These are phyloP conservation scores for Chelonus formosanus DNA, from an alignment of 2,888 invertebrate genomes.

Conservation along the genomic window DNA sequence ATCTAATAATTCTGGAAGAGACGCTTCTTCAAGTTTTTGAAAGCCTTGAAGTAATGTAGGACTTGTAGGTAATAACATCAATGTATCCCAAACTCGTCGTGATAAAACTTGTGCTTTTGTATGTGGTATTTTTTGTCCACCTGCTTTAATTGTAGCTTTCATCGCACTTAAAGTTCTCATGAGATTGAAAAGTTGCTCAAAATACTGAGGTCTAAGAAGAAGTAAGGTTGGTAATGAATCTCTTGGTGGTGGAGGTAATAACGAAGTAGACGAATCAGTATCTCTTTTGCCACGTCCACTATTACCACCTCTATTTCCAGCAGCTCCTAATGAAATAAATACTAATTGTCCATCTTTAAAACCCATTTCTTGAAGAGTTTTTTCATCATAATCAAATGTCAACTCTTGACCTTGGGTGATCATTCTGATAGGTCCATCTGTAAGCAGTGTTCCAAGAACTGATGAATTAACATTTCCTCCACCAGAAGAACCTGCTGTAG, in stretches of 20 bases:
- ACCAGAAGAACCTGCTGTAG: constrained; percentile 41
- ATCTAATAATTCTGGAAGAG: constrained; percentile 81
- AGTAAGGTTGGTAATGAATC: constrained; percentile 87
- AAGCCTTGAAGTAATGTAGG: constrained; percentile 86
- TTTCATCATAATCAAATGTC: constrained; percentile 91
- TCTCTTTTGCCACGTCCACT: constrained; percentile 69
- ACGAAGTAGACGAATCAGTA: constrained; percentile 80
- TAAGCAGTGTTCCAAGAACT: constrained; percentile 74
- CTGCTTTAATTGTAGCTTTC: constrained; percentile 76
- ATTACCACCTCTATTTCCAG: constrained; percentile 72
- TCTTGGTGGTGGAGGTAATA: constrained; percentile 86
- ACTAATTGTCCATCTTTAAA: constrained; percentile 95
- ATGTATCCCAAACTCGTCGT: constrained; percentile 92
- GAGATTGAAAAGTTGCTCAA: constrained; percentile 88
- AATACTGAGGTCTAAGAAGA: constrained; percentile 85
- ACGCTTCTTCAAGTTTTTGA: constrained; percentile 75
- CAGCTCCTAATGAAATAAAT: constrained; percentile 88
- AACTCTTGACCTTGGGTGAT: constrained; percentile 94
- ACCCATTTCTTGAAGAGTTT: constrained; percentile 88
- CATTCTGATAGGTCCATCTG: constrained; percentile 88
- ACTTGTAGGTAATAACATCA: constrained; percentile 90
- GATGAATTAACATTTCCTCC: constrained; percentile 56
- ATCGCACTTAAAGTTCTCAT: constrained; percentile 91
- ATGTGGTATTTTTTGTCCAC: constrained; percentile 77
- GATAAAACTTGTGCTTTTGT: constrained; percentile 87